Evolutionary conservation across 2,113 vertebrate genomes (phyloP), one percentile per base, ranked within the genome.

Genomic region (Pteropus alecto): DNA sequence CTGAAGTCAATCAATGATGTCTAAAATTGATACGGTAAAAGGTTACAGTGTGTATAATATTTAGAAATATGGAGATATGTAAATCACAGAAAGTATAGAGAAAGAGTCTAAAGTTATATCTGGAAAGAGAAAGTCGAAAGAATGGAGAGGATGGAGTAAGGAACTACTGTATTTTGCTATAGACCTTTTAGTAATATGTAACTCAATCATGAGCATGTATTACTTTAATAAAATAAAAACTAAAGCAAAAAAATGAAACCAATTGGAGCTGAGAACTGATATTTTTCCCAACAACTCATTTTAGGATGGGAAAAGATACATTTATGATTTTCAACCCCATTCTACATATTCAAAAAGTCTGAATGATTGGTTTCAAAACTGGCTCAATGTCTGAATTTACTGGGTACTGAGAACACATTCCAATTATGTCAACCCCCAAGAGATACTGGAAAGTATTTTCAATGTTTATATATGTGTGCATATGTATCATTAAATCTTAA

Each of bases 211-310:
- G 68, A 65, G 2, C 7, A n/a, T 73, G 35, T n/a, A 35, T 78
- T 78, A 43, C 28, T 84, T 94, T 67, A 43, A 83, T 90, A 19
- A 85, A 67, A 89, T 89, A 81, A 96, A 93, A 94, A 41, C 56
- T 41, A 48, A 81, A 94, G 19, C 24, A 56, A 92, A 96, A 96
- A 60, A 61, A 71, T 60, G 35, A 70, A 81, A 83, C 24, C 7
- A 65, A 30, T 33, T 95, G 11, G 48, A 85, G 41, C 18, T 28
- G 28, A 87, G 21, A 84, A 56, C 28, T 54, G 24, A 58, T 38
- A 21, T 79, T 65, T 79, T 60, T 28, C 48, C 67, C 33, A 56
- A 28, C 33, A 60, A 70, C 30, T 63, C 7, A 43, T 78, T 84
- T n/a, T 54, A 43, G 35, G 26, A 61, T 81, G 6, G 24, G 19